Conservation (phyloP, 2,888 invertebrate species). For the Lithophane socia region DNA sequence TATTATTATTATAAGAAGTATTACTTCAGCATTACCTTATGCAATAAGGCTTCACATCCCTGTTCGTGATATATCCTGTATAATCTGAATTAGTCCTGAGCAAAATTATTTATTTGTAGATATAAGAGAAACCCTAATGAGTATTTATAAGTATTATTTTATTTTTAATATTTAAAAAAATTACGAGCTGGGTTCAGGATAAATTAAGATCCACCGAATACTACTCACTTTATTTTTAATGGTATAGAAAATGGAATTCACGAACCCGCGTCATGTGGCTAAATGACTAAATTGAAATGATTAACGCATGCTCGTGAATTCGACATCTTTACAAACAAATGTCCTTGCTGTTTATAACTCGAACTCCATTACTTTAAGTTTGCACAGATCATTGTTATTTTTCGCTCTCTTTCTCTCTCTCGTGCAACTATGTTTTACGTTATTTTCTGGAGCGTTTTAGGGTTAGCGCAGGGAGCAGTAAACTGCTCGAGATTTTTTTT, state of each 20-base stretch:
- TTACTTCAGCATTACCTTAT: conserved; percentile 16
- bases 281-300: neutral
- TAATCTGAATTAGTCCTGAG: conserved; percentile 10
- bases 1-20: conserved; percentile 16
- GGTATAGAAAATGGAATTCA: neutral
- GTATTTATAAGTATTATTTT: conserved; percentile 44
- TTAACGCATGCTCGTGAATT: neutral
- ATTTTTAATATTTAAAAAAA: neutral
- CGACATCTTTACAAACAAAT: conserved; percentile 1
- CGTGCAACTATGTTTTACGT: too few relatives aligned
- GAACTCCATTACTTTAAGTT: neutral
- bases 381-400: neutral
- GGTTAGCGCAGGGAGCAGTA: neutral
- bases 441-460: neutral
- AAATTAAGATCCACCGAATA: neutral
- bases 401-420: neutral
- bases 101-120: conserved; percentile 1
- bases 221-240: neutral
- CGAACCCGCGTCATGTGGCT: neutral
- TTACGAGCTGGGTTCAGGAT: neutral
- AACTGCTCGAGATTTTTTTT: neutral
- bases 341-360: neutral
- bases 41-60: conserved; percentile 1
- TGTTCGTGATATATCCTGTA: conserved; percentile 23
- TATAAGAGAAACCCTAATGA: neutral